Base-by-base conservation (phyloP, 2,113 vertebrate genomes). In the Mola mola region DNA sequence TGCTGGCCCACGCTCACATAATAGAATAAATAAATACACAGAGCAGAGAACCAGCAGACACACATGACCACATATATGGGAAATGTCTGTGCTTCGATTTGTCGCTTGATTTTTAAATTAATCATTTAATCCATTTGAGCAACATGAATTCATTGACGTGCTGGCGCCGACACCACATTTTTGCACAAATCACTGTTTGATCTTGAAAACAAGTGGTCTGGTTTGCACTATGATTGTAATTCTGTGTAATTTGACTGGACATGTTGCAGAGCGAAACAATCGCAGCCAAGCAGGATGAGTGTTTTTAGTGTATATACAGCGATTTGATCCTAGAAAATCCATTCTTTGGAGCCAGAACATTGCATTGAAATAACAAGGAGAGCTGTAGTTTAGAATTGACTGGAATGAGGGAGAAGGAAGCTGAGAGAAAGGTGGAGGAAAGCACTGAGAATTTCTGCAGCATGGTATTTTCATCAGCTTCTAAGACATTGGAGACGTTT, bases 111-210 rank as follows among this genome's bases (percentile, higher is more conserved):
- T 74, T 31, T 82, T 44, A 37, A 56, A 69, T 81, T 74, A 75
- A 85, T 79, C 50, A 65, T 69, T 68, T n/a, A n/a, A n/a, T n/a
- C 12, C 1, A 70, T 77, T 74, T 68, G 26, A 52, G 26, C 42
- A 29, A 71, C 52, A 52, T 33, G 24, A 69, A 66, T 62, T 22
- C 70, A 47, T 52, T 68, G 69, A 58, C 75, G 56, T 59, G 36
- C 44, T 66, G 36, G 24, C 22, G n/a, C 7, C 55, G 6, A 36
- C 47, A 62, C 9, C 22, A 55, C 47, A 62, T 61, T 46, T 63
- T 46, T 50, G 12, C 49, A 21, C 40, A 63, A 73, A 77, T 49
- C 70, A 48, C 50, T 33, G 25, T 84, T 56, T 75, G 66, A 78
- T 63, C 48, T 59, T 60, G 21, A 49, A 42, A 66, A 53, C 40